Conservation (phyloP, 2,113 vertebrate species). For the western clawed frog (Xenopus tropicalis) region DNA sequence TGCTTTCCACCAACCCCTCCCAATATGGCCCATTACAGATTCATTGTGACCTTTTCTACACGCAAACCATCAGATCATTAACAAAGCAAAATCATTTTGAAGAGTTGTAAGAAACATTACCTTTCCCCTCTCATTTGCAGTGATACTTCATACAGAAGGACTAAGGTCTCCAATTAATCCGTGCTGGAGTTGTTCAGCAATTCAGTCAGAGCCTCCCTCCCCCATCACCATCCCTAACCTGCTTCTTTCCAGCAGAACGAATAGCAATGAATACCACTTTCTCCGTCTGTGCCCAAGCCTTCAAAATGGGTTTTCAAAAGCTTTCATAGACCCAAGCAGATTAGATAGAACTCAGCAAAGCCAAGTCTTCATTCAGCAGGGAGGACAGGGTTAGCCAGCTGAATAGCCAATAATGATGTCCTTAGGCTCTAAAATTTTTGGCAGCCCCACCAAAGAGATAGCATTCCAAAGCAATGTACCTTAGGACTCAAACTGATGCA, state of each 20-base stretch:
- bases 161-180: slow-evolving; percentile 12
- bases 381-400: not conserved
- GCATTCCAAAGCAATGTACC: slow-evolving; percentile 22
- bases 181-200: slow-evolving; percentile 2
- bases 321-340: not conserved
- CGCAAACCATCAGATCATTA: not conserved
- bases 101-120: slow-evolving; percentile 5
- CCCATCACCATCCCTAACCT: not conserved
- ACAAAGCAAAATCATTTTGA: not conserved
- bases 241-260: slow-evolving; percentile 4
- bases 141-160: not conserved
- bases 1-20: not conserved
- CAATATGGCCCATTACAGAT: not conserved
- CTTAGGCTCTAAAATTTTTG: not conserved
- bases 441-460: not conserved
- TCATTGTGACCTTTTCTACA: slow-evolving; percentile 10
- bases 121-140: not conserved
- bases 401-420: not conserved
- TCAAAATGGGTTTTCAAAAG: slow-evolving; percentile 5
- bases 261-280: slow-evolving; percentile 1
- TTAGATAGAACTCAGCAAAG: not conserved
- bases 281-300: not conserved
- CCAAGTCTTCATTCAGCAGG: not conserved
- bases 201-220: not conserved
- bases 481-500: not conserved